A percentile compares a stretch with the other conserved stretches of the same genome.
phyloP scores from a whole-genome alignment of 64 coral and sea anemone species.

The Orbicella faveolata region DNA sequence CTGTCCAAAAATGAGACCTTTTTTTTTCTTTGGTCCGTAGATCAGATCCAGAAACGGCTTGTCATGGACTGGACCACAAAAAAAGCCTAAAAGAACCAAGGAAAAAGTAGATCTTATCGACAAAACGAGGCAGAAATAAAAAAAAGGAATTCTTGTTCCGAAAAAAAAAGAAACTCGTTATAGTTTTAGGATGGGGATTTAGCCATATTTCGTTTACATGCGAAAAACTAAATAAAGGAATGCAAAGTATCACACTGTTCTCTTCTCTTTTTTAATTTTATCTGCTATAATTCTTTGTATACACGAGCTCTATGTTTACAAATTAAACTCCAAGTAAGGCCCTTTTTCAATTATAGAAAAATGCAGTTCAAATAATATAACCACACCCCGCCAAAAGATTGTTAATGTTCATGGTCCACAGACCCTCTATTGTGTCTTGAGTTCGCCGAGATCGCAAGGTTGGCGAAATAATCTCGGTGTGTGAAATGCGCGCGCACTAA shows the following conservation, averaged over 20 bases:
- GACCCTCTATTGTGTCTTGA: no score
- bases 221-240: background rate
- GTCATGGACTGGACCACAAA: background rate
- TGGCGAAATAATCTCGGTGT: no score
- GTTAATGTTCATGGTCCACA: no score
- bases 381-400: no score
- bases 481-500: no score
- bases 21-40: background rate
- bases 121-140: background rate
- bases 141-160: background rate
- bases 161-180: background rate
- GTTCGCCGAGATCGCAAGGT: no score
- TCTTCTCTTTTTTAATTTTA: background rate
- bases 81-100: background rate
- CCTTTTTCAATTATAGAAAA: no score
- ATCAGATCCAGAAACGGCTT: background rate
- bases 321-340: no score
- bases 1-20: no score
- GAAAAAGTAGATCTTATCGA: background rate
- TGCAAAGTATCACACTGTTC: background rate
- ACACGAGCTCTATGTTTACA: no score
- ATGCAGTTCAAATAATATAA: no score
- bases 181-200: background rate
- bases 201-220: background rate
- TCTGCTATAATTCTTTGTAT: no score